Conservation (phyloP, 2,113 vertebrate genomes). For the Centropus bengalensis region DNA sequence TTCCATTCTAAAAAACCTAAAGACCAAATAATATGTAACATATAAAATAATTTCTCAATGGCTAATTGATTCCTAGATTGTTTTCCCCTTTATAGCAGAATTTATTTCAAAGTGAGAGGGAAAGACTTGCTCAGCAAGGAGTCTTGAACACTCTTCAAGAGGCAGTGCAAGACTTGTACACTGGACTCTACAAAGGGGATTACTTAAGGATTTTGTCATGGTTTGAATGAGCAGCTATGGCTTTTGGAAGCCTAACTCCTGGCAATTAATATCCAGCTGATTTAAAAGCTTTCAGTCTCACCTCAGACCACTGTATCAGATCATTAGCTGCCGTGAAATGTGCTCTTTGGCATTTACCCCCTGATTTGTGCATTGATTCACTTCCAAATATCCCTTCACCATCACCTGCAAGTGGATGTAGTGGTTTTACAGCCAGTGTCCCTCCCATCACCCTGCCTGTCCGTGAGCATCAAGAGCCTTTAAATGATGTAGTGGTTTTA, state of each 20-base stretch:
- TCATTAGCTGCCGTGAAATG: neutral
- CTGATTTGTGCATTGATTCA: neutral
- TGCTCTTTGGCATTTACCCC: neutral
- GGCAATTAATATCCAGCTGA: neutral
- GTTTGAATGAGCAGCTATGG: neutral
- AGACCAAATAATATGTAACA: neutral
- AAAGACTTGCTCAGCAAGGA: neutral
- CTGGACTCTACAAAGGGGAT: neutral
- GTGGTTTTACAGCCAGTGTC: neutral
- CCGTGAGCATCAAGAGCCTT: too few relatives aligned
- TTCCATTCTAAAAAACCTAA: neutral
- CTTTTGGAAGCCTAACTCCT: neutral
- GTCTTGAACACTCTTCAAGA: neutral
- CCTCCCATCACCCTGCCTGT: too few relatives aligned
- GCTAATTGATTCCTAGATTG: neutral
- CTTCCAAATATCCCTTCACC: neutral
- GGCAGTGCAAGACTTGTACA: neutral
- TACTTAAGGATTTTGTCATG: neutral
- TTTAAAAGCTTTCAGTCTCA: neutral
- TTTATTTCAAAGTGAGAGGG: neutral
- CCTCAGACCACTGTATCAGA: neutral
- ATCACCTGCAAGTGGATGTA: neutral
- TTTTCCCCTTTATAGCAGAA: neutral
- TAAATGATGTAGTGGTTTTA: neutral
- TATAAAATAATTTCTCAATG: neutral